Evolutionary conservation across 2,888 invertebrate species (phyloP).

Genomic region (Mongoloraphidia duomilia): DNA sequence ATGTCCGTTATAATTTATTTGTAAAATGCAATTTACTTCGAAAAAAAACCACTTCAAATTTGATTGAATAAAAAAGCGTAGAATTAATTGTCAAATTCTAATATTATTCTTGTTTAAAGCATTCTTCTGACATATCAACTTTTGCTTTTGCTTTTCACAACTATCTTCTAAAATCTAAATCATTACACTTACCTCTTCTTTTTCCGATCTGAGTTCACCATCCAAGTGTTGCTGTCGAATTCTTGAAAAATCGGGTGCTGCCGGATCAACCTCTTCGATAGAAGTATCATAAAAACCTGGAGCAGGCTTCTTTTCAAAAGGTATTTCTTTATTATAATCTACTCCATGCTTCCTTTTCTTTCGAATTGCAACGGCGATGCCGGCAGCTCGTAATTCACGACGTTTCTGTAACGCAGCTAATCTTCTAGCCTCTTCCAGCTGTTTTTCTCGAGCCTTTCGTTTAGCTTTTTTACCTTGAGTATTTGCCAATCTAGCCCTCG

Average conservation of each 20-base stretch:
- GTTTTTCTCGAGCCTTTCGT: slow-evolving; percentile 92
- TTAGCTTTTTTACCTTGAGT: slow-evolving; percentile 94
- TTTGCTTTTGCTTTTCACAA: too few species aligned
- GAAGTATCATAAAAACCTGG: slow-evolving; percentile 92
- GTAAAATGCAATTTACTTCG: too few species aligned
- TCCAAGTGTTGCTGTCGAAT: slow-evolving; percentile 87
- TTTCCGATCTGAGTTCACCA: slow-evolving; percentile 78
- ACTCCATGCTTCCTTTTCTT: slow-evolving; percentile 76
- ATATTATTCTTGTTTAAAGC: too few species aligned
- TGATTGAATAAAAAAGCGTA: too few species aligned
- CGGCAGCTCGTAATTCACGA: slow-evolving; percentile 93
- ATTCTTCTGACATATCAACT: too few species aligned
- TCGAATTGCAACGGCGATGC: slow-evolving; percentile 51
- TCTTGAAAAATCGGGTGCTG: slow-evolving; percentile 78
- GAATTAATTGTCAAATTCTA: too few species aligned
- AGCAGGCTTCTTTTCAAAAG: slow-evolving; percentile 91
- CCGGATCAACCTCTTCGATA: slow-evolving; percentile 73
- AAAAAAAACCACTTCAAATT: too few species aligned
- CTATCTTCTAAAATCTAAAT: neutral
- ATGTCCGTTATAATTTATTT: too few species aligned
- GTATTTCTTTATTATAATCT: slow-evolving; percentile 94
- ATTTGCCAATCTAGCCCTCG: slow-evolving; percentile 93
- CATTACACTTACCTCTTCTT: slow-evolving; percentile 57
- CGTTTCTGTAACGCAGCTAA: slow-evolving; percentile 94
- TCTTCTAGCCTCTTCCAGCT: slow-evolving; percentile 91